Evolutionary conservation across 1,140 invertebrate genomes (phyloP), one percentile per base, ranked within the genome.

Genomic region (Zaprionus lachaisei): DNA sequence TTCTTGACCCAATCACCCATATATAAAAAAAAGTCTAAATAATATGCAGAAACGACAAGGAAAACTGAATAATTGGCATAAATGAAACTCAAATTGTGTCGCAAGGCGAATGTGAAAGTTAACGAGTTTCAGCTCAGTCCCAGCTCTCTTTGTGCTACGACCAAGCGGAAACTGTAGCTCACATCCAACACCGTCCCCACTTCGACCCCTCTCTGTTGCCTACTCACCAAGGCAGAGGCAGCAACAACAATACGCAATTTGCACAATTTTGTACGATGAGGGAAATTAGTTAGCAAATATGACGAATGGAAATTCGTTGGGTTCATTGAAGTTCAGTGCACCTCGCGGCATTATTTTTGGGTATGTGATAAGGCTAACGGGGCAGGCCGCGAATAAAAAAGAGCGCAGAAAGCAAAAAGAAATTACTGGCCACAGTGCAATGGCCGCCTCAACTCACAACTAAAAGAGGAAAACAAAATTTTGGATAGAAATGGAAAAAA

Each of bases 1-100:
- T 72, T 77, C 69, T 66, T 72, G 74, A 77, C 74, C 69, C 62
- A 77, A 64, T 75, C 66, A 75, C 67, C 72, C 37, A 61, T 26
- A 62, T 67, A 61, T 26, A 62, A 61, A 55, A 22, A 63, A 20
- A 69, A 54, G 26, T 15, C 20, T 11, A 41, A 57, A 51, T 5
- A 67, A 57, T 49, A 63, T 58, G 67, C 38, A n/a, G 22, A 71
- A 58, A 64, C 15, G 14, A 20, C 17, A n/a, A 54, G 17, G 14
- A 28, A 58, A 61, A 47, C 56, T 54, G 41, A 54, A 62, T 62
- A 55, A 61, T 55, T 70, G 55, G 65, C 37, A 51, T 38, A 70
- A 75, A 64, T 71, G 44, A 49, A 61, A 60, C 37, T 14, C 26
- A 44, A 77, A 77, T 61, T 44, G 26, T 64, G 55, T 72, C 44